Evolutionary conservation across 2,888 invertebrate species (phyloP), one percentile per base, ranked within the genome.

Genomic region (Monoplex corrugatus): DNA sequence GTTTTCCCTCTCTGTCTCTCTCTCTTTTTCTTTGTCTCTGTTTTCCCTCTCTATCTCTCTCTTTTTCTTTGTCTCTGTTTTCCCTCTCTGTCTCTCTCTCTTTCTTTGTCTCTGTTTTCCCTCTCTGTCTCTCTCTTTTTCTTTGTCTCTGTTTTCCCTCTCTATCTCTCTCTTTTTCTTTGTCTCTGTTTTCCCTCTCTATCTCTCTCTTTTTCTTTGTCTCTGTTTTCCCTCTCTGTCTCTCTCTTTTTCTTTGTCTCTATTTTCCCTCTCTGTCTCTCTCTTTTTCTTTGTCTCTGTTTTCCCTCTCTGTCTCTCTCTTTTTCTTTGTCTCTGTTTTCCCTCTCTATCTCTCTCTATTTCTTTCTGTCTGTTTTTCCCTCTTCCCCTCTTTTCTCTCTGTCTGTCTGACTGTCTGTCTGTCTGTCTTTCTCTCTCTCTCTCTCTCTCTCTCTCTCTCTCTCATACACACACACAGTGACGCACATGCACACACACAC

Each of bases 331-430:
- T 68, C 63, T 68, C n/a, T 68, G 5, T 23, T 13, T n/a, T 68
- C 28, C 23, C 28, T 68, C 63, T 68, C 5, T 28, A 35, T 75
- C 38, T 35, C n/a, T 35, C n/a, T 32, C 19, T 75, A 3, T 38
- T 35, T 75, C 75, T 75, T 10, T 35, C 75, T 75, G 75, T 75
- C 75, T 35, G 8, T 35, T 16, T 75, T 10, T 38, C 3, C 6
- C 13, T 32, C 75, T 80, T 23, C 43, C 72, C 19, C 72, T 35
- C 35, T 10, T 28, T n/a, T 63, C 63, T 63, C 63, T 32, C 75
- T 75, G 28, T 75, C 75, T 32, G 32, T 75, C 63, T 63, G 28
- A 28, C 75, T 75, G 35, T 75, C 75, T 78, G 35, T 78, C 75
- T 78, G 35, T 78, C 75, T 78, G 35, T 78, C 75, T 78, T 16